Conservation (phyloP, 2,797 vertebrate species). For the Taeniopygia guttata region DNA sequence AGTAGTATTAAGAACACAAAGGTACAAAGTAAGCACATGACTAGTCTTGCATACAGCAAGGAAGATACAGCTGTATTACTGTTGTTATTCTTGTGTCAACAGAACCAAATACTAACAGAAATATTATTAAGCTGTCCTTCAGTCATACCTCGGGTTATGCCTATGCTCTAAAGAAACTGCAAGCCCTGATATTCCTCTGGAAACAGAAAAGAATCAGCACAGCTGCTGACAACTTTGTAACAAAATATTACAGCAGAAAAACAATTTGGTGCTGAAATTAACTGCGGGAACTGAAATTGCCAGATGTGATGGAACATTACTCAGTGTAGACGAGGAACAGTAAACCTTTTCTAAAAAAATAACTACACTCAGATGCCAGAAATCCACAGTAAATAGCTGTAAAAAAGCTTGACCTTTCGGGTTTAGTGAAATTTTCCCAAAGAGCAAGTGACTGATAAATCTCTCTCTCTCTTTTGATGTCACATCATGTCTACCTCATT, state of each 20-base stretch:
- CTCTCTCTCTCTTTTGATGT: neutral
- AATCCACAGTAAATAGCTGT: neutral
- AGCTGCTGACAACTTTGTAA: neutral
- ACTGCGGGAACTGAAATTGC: neutral
- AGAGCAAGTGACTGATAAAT: neutral
- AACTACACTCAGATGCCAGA: neutral
- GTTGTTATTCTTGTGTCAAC: neutral
- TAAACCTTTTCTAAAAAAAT: neutral
- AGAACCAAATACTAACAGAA: neutral
- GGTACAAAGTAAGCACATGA: neutral
- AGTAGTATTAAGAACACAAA: neutral
- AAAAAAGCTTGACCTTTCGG: neutral
- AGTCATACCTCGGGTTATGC: neutral
- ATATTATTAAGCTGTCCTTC: neutral
- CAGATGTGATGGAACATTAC: neutral
- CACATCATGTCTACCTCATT: neutral
- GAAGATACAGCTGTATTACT: neutral
- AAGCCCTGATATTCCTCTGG: neutral
- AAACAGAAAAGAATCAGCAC: neutral
- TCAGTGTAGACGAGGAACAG: neutral
- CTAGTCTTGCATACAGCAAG: neutral
- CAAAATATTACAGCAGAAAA: neutral
- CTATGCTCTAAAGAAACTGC: neutral
- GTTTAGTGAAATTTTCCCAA: neutral
- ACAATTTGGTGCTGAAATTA: neutral